Conservation (phyloP, 2,888 invertebrate genomes). For the Drosophila pegasa region DNA sequence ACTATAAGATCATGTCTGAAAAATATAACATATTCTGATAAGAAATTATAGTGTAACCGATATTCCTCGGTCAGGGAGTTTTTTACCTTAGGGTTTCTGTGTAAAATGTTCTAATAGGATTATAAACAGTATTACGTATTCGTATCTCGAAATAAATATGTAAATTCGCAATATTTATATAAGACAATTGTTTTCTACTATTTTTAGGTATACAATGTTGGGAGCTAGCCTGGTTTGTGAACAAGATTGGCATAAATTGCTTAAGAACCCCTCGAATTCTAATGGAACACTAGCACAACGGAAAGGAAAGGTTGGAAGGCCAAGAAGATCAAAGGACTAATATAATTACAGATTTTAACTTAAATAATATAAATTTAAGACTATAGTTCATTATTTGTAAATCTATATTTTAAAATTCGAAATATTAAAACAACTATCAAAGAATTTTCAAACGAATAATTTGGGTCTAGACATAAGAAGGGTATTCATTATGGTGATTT, state of each 20-base stretch:
- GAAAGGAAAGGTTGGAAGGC: conserved; percentile 94
- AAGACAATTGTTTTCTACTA: too few relatives aligned
- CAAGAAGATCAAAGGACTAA: conserved; percentile 96
- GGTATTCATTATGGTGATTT: too few relatives aligned
- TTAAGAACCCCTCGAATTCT: conserved; percentile 89
- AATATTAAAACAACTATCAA: conserved; percentile 72
- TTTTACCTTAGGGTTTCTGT: too few relatives aligned
- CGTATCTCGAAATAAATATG: too few relatives aligned
- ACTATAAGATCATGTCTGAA: too few relatives aligned
- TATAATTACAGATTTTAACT: conserved; percentile 63
- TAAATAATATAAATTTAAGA: conserved; percentile 71
- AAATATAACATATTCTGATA: too few relatives aligned
- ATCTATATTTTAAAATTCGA: conserved; percentile 73
- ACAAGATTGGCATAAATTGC: conserved; percentile 97
- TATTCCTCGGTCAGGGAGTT: too few relatives aligned
- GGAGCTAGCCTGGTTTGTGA: conserved; percentile 96
- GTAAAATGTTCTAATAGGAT: too few relatives aligned
- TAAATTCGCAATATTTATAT: too few relatives aligned
- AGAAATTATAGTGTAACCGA: too few relatives aligned
- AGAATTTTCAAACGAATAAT: not conserved
- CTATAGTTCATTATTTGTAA: conserved; percentile 74
- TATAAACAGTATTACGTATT: too few relatives aligned
- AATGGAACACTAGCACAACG: conserved; percentile 89
- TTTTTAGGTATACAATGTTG: conserved; percentile 93
- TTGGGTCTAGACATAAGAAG: too few relatives aligned